Evolutionary conservation across 2,797 vertebrate genomes (phyloP).

Genomic region (Neomorphus geoffroyi): DNA sequence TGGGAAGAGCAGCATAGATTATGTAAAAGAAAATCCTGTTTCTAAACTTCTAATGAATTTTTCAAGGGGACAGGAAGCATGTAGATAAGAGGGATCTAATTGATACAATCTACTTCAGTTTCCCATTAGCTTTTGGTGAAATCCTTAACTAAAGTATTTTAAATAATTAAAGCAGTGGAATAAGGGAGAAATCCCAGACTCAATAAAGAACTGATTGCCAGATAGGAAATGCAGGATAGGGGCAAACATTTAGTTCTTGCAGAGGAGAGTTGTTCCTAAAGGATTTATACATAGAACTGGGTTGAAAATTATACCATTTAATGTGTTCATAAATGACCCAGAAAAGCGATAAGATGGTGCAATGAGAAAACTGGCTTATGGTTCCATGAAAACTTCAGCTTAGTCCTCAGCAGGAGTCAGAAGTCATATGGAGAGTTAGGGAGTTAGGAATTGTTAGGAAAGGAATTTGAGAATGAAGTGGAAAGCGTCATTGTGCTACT

Average conservation of each 20-base stretch:
- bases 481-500: neutral
- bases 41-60: constrained; percentile 29
- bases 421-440: neutral
- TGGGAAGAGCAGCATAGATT: constrained; percentile 11
- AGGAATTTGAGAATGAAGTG: neutral
- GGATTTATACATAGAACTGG: neutral
- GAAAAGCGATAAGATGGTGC: neutral
- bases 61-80: neutral
- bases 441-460: neutral
- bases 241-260: neutral
- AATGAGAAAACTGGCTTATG: neutral
- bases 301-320: neutral
- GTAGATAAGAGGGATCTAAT: neutral
- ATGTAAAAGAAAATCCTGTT: neutral
- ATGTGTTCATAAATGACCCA: neutral
- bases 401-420: neutral
- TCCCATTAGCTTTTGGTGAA: neutral
- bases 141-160: neutral
- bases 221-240: neutral
- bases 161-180: neutral
- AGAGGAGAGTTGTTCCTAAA: neutral
- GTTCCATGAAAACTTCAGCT: neutral
- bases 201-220: neutral
- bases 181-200: neutral
- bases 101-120: neutral